A percentile compares a stretch with the other conserved stretches of the same genome.
Conservation (phyloP, 2,797 vertebrate genomes). For the Lagocephalus sceleratus region DNA sequence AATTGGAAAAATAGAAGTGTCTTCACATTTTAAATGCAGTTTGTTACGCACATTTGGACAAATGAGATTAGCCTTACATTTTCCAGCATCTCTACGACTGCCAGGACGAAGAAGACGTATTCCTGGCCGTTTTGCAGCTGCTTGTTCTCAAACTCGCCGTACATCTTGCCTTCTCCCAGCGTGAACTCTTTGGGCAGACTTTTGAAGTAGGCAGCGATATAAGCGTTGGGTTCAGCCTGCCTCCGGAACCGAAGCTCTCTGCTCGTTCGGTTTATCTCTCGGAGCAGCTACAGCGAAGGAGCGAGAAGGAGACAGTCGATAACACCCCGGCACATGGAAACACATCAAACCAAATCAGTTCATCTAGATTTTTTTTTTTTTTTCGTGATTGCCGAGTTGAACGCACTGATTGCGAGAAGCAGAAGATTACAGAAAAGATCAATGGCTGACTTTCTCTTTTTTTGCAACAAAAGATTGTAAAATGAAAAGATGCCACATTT, state of each 20-base stretch:
- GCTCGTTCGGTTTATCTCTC: constrained; percentile 93
- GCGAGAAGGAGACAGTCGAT: constrained; percentile 40
- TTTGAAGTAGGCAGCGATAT: constrained; percentile 94
- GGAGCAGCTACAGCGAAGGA: constrained; percentile 82
- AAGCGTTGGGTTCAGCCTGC: constrained; percentile 91
- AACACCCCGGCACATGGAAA: constrained; percentile 23
- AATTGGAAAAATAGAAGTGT: too few species aligned
- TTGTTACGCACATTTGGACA: too few species aligned
- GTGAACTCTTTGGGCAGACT: constrained; percentile 94
- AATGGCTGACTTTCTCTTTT: constrained; percentile 55
- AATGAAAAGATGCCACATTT: constrained; percentile 63
- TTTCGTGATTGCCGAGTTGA: constrained; percentile 39
- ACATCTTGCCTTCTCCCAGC: constrained; percentile 90
- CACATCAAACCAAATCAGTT: constrained; percentile 48
- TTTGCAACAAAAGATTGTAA: constrained; percentile 45
- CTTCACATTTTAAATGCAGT: too few species aligned
- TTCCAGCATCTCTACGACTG: constrained; percentile 93
- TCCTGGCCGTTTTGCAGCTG: constrained; percentile 94
- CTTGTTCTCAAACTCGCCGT: constrained; percentile 95
- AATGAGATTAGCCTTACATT: constrained; percentile 78
- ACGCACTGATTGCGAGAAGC: constrained; percentile 51
- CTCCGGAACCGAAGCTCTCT: constrained; percentile 87
- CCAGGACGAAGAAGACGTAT: constrained; percentile 96
- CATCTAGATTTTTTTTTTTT: constrained; percentile 25
- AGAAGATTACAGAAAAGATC: constrained; percentile 51